phyloP scores from a whole-genome alignment of 1,140 invertebrate species.

The Eurosta solidaginis region DNA sequence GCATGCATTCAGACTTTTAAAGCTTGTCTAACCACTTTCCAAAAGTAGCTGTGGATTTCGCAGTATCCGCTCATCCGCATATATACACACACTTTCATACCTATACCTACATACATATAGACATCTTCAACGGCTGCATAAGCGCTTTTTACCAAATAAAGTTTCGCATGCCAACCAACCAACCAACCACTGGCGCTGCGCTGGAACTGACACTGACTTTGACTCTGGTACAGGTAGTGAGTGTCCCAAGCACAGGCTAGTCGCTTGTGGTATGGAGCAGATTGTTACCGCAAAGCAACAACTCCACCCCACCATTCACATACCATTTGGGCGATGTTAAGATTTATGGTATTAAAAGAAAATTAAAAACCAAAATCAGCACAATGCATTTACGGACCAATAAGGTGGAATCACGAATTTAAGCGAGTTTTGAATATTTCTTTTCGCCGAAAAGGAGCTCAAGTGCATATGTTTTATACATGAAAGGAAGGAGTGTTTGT shows the following conservation, averaged over 20 bases:
- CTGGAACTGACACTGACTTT: no score
- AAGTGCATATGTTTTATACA: not conserved
- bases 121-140: no score
- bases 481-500: not conserved
- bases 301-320: not conserved
- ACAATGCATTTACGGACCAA: not conserved
- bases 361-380: not conserved
- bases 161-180: not conserved
- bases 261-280: not conserved
- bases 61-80: no score
- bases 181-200: not conserved
- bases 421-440: not conserved
- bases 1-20: not conserved
- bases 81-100: not conserved
- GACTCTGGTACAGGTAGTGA: no score
- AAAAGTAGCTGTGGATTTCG: constrained; percentile 20
- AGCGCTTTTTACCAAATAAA: constrained; percentile 9
- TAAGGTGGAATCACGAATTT: not conserved
- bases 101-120: not conserved
- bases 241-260: no score
- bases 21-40: constrained; percentile 24
- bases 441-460: not conserved
- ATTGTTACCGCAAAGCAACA: not conserved
- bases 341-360: not conserved
- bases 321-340: not conserved